These are phyloP conservation scores for Cheilosia urbana DNA, from an alignment of 2,888 invertebrate genomes.

Conservation along the genomic window DNA sequence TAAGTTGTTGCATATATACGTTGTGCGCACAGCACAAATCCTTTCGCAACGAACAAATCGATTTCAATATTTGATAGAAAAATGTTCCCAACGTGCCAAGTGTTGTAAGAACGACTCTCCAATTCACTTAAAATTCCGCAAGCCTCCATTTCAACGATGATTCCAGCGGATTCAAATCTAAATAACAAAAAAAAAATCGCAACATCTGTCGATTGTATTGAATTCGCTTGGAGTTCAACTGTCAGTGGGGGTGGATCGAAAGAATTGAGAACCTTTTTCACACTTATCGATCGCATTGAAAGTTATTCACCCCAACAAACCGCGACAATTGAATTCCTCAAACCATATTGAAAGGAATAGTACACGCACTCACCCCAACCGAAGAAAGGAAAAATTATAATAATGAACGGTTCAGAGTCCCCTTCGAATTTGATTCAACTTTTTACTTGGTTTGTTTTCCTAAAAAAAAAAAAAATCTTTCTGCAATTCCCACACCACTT, in stretches of 20 bases:
- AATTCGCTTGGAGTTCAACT: constrained; percentile 20
- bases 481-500: neutral
- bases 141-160: constrained; percentile 36
- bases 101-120: constrained; percentile 24
- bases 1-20: too few relatives aligned
- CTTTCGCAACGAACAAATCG: constrained; percentile 23
- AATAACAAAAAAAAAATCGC: constrained; percentile 19
- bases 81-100: neutral
- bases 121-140: constrained; percentile 70
- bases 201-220: constrained; percentile 56
- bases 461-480: neutral
- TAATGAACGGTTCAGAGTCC: constrained; percentile 25
- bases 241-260: constrained; percentile 13
- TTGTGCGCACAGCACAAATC: neutral
- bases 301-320: constrained; percentile 33
- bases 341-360: neutral
- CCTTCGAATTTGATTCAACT: constrained; percentile 29
- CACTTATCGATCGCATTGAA: constrained; percentile 70
- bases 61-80: constrained; percentile 13
- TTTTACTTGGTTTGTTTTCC: constrained; percentile 23
- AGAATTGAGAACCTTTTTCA: constrained; percentile 66
- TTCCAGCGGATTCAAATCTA: constrained; percentile 25
- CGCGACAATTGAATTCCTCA: constrained; percentile 21
- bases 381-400: constrained; percentile 25
- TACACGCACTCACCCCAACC: neutral